phyloP scores from a whole-genome alignment of 2,888 invertebrate species.

The Hyles lineata region DNA sequence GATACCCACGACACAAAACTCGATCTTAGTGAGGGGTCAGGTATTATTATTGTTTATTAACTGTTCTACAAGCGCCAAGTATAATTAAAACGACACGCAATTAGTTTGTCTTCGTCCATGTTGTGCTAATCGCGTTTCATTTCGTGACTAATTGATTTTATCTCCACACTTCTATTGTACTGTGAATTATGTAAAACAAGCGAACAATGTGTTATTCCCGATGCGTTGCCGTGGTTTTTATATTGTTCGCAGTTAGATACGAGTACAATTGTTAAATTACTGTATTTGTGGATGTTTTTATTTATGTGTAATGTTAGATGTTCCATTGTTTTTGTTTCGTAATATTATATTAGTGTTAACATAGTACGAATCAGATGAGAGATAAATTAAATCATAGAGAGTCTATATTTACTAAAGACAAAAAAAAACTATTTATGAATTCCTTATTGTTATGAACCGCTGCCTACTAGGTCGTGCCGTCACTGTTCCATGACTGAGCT shows the following conservation, averaged over 20 bases:
- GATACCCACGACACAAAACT: too few relatives aligned
- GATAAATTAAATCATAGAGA: too few relatives aligned
- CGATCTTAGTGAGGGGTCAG: too few relatives aligned
- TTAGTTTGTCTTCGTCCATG: slow-evolving; percentile 6
- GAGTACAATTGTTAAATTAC: too few relatives aligned
- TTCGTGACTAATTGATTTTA: slow-evolving; percentile 1
- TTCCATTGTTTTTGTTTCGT: not conserved
- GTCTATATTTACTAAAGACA: too few relatives aligned
- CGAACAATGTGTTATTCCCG: not conserved
- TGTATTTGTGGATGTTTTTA: not conserved
- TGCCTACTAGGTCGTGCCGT: too few relatives aligned
- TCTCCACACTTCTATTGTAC: not conserved
- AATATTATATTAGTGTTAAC: not conserved
- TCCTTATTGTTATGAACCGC: too few relatives aligned
- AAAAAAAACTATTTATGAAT: too few relatives aligned
- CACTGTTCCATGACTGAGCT: too few relatives aligned
- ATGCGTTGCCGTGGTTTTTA: not conserved
- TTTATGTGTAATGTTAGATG: not conserved
- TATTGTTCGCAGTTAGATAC: too few relatives aligned
- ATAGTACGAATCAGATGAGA: too few relatives aligned
- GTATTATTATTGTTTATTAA: too few relatives aligned
- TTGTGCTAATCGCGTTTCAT: not conserved
- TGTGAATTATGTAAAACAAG: slow-evolving; percentile 11
- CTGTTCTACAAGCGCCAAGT: not conserved
- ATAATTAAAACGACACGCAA: not conserved